Conservation (phyloP, 2,888 invertebrate species). For the Allophyes oxyacanthae region DNA sequence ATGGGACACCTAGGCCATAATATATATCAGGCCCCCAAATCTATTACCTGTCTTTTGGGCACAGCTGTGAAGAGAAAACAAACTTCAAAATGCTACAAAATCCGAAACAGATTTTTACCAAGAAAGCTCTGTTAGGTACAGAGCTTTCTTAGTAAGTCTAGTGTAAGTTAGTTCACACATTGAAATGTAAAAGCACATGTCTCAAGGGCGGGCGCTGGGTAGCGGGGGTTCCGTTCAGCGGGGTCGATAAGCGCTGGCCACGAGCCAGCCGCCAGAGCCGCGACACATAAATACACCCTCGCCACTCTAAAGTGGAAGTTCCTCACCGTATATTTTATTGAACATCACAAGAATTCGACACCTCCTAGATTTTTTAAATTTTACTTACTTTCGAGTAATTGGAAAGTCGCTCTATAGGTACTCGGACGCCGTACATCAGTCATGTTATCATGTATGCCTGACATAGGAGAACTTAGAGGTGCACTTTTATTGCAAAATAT, state of each 20-base stretch:
- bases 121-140: no score
- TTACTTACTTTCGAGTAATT: conserved; percentile 3
- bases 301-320: conserved; percentile 69
- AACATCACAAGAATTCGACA: conserved; percentile 25
- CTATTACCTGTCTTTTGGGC: no score
- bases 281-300: conserved; percentile 83
- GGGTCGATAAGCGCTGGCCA: conserved; percentile 88
- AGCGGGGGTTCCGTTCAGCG: conserved; percentile 53
- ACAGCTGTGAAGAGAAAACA: no score
- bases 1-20: no score
- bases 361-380: conserved; percentile 24
- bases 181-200: conserved; percentile 47
- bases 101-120: no score
- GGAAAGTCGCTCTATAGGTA: not conserved
- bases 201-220: conserved; percentile 62
- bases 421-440: no score
- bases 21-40: no score
- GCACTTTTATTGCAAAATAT: no score
- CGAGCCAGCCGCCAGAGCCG: conserved; percentile 83
- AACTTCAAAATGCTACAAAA: no score
- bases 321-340: conserved; percentile 53
- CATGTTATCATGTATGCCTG: no score
- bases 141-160: not conserved
- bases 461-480: no score
- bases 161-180: conserved; percentile 33